phyloP scores from a whole-genome alignment of 64 coral and sea anemone genomes.

The Hydrozoanthus tunicans region DNA sequence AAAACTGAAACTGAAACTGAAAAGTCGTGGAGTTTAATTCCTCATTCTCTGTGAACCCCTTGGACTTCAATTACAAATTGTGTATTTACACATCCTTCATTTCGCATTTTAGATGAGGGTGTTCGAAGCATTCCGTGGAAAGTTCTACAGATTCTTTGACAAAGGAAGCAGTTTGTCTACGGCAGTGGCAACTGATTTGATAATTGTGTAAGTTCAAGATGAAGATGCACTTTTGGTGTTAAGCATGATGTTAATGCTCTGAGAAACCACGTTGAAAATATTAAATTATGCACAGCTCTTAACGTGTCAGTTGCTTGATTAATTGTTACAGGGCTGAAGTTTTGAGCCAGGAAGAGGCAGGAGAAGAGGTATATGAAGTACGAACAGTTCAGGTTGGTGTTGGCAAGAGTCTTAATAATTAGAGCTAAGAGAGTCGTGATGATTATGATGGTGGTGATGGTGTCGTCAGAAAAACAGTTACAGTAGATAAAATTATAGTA shows the following conservation, averaged over 20 bases:
- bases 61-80: neutral
- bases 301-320: too few relatives aligned
- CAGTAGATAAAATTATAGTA: too few relatives aligned
- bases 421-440: too few relatives aligned
- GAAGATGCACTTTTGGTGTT: neutral
- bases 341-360: constrained; percentile 80
- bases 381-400: constrained; percentile 66
- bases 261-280: neutral
- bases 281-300: neutral
- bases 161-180: constrained; percentile 70
- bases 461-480: neutral
- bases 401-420: neutral
- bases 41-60: too few relatives aligned
- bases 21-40: too few relatives aligned
- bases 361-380: constrained; percentile 77
- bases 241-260: neutral
- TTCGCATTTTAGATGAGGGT: constrained; percentile 73
- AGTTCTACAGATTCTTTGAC: constrained; percentile 77
- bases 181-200: constrained; percentile 61
- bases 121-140: constrained; percentile 77
- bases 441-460: neutral
- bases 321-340: constrained; percentile 64
- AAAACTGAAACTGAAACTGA: too few relatives aligned
- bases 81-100: neutral
- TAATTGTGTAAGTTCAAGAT: constrained; percentile 78